phyloP scores from a whole-genome alignment of 2,113 vertebrate species.

The Ammodytes dubius region DNA sequence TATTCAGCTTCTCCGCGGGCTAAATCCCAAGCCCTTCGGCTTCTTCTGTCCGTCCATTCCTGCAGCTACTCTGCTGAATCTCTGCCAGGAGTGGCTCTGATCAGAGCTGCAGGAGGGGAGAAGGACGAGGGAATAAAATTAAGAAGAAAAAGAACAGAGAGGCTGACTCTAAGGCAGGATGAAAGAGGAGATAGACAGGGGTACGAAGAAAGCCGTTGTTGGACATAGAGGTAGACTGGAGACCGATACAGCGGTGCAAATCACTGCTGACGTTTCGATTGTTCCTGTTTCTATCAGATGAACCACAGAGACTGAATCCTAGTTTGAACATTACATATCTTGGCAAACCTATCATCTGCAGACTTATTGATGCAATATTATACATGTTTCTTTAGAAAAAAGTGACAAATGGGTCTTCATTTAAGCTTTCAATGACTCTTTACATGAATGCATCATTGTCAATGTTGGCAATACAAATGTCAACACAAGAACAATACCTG shows the following conservation, averaged over 20 bases:
- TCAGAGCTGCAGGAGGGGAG: constrained; percentile 23
- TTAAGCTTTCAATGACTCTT: no score
- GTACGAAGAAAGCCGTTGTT: neutral
- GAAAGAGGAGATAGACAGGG: neutral
- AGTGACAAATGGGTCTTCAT: no score
- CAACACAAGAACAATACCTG: no score
- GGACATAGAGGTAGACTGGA: neutral
- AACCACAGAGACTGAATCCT: neutral
- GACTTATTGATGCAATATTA: neutral
- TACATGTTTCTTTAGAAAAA: no score
- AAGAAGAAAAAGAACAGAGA: neutral
- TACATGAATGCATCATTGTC: neutral
- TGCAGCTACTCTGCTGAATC: constrained; percentile 53
- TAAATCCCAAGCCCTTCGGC: constrained; percentile 57
- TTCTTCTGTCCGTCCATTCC: constrained; percentile 52
- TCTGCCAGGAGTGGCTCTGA: constrained; percentile 56
- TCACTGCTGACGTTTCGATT: neutral
- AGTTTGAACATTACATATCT: neutral
- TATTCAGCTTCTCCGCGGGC: constrained; percentile 62
- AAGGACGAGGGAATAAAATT: neutral
- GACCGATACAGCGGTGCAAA: neutral
- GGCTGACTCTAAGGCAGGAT: neutral
- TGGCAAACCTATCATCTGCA: neutral
- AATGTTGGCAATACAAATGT: neutral
- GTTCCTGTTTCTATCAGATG: neutral